These are phyloP conservation scores for Pollimyrus isidori DNA, from an alignment of 2,113 vertebrate species.

Conservation along the genomic window DNA sequence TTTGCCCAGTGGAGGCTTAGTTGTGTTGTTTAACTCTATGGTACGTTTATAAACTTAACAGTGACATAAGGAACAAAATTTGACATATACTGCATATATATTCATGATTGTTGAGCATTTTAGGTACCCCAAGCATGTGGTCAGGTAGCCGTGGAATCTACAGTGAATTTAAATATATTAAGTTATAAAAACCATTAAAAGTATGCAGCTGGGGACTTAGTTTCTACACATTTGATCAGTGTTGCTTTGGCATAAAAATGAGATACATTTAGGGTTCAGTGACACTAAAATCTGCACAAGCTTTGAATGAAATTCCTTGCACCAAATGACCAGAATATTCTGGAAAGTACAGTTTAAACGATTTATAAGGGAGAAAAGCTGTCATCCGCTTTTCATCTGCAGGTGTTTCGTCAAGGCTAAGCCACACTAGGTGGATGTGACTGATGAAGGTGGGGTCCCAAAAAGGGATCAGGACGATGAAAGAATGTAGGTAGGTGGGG, in stretches of 20 bases:
- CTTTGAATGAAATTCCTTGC: background rate
- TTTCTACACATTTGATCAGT: background rate
- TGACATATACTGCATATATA: background rate
- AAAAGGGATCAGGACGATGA: constrained; percentile 57
- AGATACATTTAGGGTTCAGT: background rate
- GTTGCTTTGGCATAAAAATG: background rate
- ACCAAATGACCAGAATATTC: background rate
- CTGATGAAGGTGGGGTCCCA: constrained; percentile 48
- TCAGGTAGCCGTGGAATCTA: background rate
- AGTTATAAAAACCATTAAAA: background rate
- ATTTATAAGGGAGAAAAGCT: background rate
- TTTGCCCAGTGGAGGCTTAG: background rate
- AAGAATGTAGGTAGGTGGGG: constrained; percentile 80
- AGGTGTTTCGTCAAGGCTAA: constrained; percentile 79
- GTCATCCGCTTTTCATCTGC: constrained; percentile 61
- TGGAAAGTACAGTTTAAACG: background rate
- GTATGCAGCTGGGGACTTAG: background rate
- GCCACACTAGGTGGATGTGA: constrained; percentile 70
- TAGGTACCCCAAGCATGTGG: background rate
- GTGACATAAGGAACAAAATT: background rate
- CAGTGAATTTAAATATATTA: background rate
- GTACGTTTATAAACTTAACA: background rate
- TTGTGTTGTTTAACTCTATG: background rate
- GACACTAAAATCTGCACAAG: background rate
- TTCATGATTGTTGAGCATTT: background rate